These are phyloP conservation scores for Tholera decimalis DNA, from an alignment of 2,888 invertebrate species.

Conservation along the genomic window DNA sequence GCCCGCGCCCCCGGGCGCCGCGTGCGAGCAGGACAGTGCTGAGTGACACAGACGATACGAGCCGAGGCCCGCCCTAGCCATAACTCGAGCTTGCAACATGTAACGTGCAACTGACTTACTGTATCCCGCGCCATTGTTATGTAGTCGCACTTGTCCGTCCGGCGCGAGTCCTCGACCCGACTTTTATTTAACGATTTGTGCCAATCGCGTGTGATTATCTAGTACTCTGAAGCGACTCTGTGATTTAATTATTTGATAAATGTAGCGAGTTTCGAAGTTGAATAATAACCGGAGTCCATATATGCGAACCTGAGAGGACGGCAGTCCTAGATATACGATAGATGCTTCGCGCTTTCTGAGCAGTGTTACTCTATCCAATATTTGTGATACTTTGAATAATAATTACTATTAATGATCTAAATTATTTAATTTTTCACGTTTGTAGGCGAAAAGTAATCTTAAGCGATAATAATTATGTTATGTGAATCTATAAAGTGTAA, in stretches of 20 bases:
- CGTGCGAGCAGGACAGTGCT: constrained; percentile 43
- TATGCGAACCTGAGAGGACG: constrained; percentile 60
- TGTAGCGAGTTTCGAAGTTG: constrained; percentile 60
- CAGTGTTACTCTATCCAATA: constrained; percentile 88
- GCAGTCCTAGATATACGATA: constrained; percentile 76
- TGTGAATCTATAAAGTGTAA: constrained; percentile 85
- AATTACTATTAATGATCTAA: constrained; percentile 90
- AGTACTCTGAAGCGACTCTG: constrained; percentile 70
- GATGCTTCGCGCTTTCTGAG: constrained; percentile 88
- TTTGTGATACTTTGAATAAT: constrained; percentile 91
- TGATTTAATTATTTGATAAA: constrained; percentile 71
- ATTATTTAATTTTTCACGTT: constrained; percentile 91
- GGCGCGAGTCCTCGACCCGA: constrained; percentile 53
- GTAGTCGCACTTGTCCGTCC: constrained; percentile 57
- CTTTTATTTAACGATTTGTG: constrained; percentile 66
- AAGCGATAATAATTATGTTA: constrained; percentile 85
- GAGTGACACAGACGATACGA: neutral
- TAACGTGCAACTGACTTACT: constrained; percentile 45
- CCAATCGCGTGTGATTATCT: constrained; percentile 71
- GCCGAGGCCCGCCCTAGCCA: constrained; percentile 37
- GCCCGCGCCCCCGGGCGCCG: constrained; percentile 48
- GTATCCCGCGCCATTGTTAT: constrained; percentile 43
- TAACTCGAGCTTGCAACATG: constrained; percentile 47
- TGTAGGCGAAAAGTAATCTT: constrained; percentile 85
- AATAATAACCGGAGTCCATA: constrained; percentile 60